Percentiles rank a stretch among this genome's conserved stretches.
These are phyloP conservation scores for Pimephales promelas DNA, from an alignment of 2,113 vertebrate species.

Conservation along the genomic window DNA sequence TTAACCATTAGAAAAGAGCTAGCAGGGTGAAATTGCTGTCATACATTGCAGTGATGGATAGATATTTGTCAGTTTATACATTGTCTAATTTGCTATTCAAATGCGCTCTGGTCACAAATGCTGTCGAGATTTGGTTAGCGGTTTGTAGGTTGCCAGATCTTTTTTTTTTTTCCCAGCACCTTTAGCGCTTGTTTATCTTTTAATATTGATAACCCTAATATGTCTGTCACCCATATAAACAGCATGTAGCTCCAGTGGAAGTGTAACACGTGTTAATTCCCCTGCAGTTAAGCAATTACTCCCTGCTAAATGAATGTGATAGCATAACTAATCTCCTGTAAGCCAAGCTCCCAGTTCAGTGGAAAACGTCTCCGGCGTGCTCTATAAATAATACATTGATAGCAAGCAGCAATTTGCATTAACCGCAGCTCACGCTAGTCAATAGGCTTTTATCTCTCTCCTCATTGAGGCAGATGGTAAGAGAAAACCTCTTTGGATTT, in stretches of 20 bases:
- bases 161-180: conserved; percentile 4
- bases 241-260: conserved; percentile 64
- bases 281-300: conserved; percentile 77
- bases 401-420: conserved; percentile 77
- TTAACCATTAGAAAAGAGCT: background rate
- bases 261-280: conserved; percentile 72
- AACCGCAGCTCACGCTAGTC: conserved; percentile 72
- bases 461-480: conserved; percentile 70
- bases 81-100: conserved; percentile 47
- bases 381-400: conserved; percentile 79
- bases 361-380: conserved; percentile 71
- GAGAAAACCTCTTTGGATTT: conserved; percentile 64
- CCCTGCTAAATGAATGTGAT: conserved; percentile 76
- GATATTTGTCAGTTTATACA: conserved; percentile 16
- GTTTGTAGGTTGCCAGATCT: conserved; percentile 31
- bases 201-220: conserved; percentile 58
- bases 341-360: conserved; percentile 77
- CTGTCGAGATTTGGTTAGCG: conserved; percentile 37
- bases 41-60: background rate
- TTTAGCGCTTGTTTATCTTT: conserved; percentile 40
- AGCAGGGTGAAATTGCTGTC: background rate
- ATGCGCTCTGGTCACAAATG: conserved; percentile 24
- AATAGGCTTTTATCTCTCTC: conserved; percentile 76
- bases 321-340: conserved; percentile 79
- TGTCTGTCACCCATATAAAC: conserved; percentile 66